A percentile compares a stretch with the other conserved stretches of the same genome.
phyloP scores from a whole-genome alignment of 2,797 vertebrate species.

The Notolabrus celidotus region DNA sequence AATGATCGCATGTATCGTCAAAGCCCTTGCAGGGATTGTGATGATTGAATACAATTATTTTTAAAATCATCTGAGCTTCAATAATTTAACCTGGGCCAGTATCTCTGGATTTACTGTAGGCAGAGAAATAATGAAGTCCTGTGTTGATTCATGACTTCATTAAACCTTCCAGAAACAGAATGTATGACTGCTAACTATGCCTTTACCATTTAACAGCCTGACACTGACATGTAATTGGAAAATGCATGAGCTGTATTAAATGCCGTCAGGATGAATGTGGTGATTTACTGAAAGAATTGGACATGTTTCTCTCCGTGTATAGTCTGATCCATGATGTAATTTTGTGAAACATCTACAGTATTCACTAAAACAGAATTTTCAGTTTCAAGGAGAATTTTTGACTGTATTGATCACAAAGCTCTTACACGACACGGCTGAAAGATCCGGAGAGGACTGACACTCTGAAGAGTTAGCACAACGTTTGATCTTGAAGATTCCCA shows the following conservation, averaged over 20 bases:
- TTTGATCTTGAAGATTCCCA: constrained; percentile 63
- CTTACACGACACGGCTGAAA: constrained; percentile 53
- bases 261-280: constrained; percentile 26
- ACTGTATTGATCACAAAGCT: constrained; percentile 67
- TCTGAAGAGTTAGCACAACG: constrained; percentile 36
- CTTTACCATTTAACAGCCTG: constrained; percentile 49
- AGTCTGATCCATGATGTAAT: constrained; percentile 70
- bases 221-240: constrained; percentile 53
- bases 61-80: constrained; percentile 38
- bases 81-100: constrained; percentile 61
- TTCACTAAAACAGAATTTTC: constrained; percentile 55
- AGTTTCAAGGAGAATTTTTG: constrained; percentile 73
- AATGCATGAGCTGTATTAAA: constrained; percentile 45
- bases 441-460: constrained; percentile 58
- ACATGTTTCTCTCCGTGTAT: constrained; percentile 33
- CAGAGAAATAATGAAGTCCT: constrained; percentile 52
- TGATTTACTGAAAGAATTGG: constrained; percentile 36
- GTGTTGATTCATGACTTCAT: constrained; percentile 61
- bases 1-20: constrained; percentile 21
- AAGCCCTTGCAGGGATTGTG: constrained; percentile 2
- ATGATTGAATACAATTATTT: constrained; percentile 21
- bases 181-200: constrained; percentile 48
- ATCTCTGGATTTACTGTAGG: constrained; percentile 33
- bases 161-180: constrained; percentile 54
- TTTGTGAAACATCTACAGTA: constrained; percentile 59